Base-by-base conservation (phyloP, 1,140 invertebrate genomes). In the Pectinophora gossypiella region DNA sequence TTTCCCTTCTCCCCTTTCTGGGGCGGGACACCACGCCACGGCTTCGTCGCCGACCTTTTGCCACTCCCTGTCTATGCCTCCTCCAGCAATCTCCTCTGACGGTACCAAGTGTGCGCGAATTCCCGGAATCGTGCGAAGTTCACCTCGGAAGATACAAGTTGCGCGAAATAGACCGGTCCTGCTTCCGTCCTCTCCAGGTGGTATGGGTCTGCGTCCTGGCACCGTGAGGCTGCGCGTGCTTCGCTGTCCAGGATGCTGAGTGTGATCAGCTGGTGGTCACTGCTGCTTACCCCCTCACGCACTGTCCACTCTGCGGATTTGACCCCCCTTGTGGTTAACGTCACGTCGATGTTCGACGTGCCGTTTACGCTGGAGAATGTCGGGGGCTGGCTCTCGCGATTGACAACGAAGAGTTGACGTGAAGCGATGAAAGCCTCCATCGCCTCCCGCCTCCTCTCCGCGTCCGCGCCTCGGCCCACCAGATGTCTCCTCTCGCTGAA, bases 261-360 rank as follows among this genome's bases (percentile, higher is more conserved):
- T 0, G 60, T 59, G 0, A 71, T 61, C 0, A 71, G 52, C 0
- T 51, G 56, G 15, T 72, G 68, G 35, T 72, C 68, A 22, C 62
- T 68, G n/a, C 21, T 35, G 32, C 56, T 59, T 12, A 15, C 40
- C 0, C 53, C 58, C 10, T 43, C 27, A 1, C 47, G 51, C 0
- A 73, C 67, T 3, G 0, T 27, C 69, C 66, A 72, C 0, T 45
- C 46, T 0, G 7, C 2, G 0, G 61, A 35, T 0, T 9, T 9
- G 0, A 60, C 21, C 0, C 63, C 54, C 1, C 62, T 32, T 0
- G 45, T 59, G 3, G 36, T 13, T 0, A 72, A 4, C 0, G 66
- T 68, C 3, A 72, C 0, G 19, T 68, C 66, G 0, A 72, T 51
- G 19, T 69, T 65, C 0, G 66, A 69, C 20, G 42, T 13, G 0